Conservation (phyloP, 2,113 vertebrate genomes). For the Pitta sordida region DNA sequence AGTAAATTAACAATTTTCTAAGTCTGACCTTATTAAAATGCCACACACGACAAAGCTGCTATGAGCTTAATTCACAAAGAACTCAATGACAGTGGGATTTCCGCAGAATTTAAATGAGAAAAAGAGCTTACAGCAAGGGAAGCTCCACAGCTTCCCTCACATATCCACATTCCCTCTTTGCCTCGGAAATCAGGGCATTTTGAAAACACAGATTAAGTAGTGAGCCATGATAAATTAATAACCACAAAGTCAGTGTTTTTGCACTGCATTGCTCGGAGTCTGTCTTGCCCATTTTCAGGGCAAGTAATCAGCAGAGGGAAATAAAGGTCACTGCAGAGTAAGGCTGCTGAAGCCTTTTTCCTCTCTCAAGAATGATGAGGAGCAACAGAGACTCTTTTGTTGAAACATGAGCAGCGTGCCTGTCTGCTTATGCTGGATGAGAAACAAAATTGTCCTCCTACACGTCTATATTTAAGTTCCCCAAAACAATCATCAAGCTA, state of each 20-base stretch:
- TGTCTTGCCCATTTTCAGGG: neutral
- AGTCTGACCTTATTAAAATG: constrained; percentile 61
- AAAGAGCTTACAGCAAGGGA: neutral
- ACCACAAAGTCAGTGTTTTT: neutral
- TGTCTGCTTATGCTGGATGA: neutral
- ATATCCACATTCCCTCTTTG: neutral
- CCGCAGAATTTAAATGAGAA: constrained; percentile 61
- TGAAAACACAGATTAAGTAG: neutral
- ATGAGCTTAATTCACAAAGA: constrained; percentile 48
- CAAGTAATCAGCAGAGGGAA: neutral
- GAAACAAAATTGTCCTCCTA: neutral
- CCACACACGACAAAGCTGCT: constrained; percentile 14
- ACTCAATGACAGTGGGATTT: constrained; percentile 15
- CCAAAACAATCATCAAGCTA: neutral
- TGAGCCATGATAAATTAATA: neutral
- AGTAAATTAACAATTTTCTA: constrained; percentile 36
- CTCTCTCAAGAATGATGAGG: neutral
- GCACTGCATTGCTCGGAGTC: neutral
- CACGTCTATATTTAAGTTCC: fast-evolving
- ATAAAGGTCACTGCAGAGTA: neutral
- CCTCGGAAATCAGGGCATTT: neutral
- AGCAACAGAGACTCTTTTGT: neutral
- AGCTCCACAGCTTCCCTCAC: neutral
- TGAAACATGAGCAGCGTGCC: neutral
- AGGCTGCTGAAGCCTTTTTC: neutral